These are phyloP conservation scores for Solenopsis fugax DNA, from an alignment of 1,140 invertebrate genomes.

Conservation along the genomic window DNA sequence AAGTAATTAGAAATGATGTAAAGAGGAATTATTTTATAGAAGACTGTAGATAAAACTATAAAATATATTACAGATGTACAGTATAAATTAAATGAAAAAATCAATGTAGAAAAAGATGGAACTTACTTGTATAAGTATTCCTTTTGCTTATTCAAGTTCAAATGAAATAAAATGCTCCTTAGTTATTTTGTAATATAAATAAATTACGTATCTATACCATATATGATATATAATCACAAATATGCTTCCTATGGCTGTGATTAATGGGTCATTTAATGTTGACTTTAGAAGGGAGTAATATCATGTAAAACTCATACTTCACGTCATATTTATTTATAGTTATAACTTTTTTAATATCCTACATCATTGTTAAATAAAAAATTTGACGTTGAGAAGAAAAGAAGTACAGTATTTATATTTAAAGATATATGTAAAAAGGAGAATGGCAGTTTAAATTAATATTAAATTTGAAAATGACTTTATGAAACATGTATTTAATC, in stretches of 20 bases:
- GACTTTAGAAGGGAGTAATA: constrained; percentile 86
- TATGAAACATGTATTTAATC: not conserved
- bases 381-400: constrained; percentile 18
- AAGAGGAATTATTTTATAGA: constrained; percentile 72
- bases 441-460: not conserved
- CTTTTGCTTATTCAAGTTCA: constrained; percentile 75
- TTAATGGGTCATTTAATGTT: constrained; percentile 85
- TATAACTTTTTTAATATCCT: constrained; percentile 68
- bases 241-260: constrained; percentile 83
- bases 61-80: constrained; percentile 69
- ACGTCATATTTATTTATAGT: constrained; percentile 84
- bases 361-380: constrained; percentile 58
- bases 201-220: constrained; percentile 67
- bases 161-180: constrained; percentile 75
- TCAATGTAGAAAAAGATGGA: constrained; percentile 49
- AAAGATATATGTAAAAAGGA: constrained; percentile 49
- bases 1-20: constrained; percentile 45
- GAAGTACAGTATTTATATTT: constrained; percentile 39
- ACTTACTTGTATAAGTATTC: constrained; percentile 72
- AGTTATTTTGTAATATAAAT: constrained; percentile 76
- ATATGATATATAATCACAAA: constrained; percentile 69
- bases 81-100: constrained; percentile 58
- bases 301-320: constrained; percentile 85
- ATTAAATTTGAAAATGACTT: constrained; percentile 54
- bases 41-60: constrained; percentile 72